Percentiles rank a stretch among this genome's conserved stretches.
These are phyloP conservation scores for Pangasianodon hypophthalmus DNA, from an alignment of 2,113 vertebrate genomes.

Conservation along the genomic window DNA sequence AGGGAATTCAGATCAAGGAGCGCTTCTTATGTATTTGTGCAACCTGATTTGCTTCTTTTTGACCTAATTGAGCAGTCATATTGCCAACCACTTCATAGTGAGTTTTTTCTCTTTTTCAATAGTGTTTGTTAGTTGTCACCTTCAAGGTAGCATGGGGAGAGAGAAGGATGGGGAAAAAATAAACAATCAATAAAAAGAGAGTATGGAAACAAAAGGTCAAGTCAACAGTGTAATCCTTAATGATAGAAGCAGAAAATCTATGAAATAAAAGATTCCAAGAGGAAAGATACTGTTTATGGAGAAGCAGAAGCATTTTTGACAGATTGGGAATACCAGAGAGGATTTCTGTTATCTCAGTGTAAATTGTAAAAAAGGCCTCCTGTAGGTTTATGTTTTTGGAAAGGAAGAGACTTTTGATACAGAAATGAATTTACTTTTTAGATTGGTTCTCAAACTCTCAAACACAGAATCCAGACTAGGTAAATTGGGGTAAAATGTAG, in stretches of 20 bases:
- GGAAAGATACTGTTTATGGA: conserved; percentile 56
- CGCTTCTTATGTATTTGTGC: conserved; percentile 16
- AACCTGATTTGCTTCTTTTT: conserved; percentile 29
- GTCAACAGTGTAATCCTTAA: conserved; percentile 72
- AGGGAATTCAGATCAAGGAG: conserved; percentile 3
- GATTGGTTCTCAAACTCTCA: background rate
- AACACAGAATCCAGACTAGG: background rate
- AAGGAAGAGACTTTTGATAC: background rate
- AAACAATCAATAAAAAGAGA: conserved; percentile 71
- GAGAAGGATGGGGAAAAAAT: conserved; percentile 49
- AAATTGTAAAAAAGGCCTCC: background rate
- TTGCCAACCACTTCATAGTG: background rate
- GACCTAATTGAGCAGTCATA: background rate
- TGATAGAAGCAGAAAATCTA: conserved; percentile 74
- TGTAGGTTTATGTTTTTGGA: background rate
- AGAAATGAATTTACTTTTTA: background rate
- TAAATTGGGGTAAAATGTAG: background rate
- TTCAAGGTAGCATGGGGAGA: conserved; percentile 59
- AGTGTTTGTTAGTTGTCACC: conserved; percentile 70
- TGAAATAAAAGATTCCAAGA: conserved; percentile 70
- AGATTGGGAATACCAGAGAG: background rate
- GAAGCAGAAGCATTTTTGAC: conserved; percentile 45
- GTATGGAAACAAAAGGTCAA: conserved; percentile 69
- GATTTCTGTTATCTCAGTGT: background rate
- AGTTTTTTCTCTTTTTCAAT: background rate